These are phyloP conservation scores for Machimus rusticus DNA, from an alignment of 2,888 invertebrate species.

Conservation along the genomic window DNA sequence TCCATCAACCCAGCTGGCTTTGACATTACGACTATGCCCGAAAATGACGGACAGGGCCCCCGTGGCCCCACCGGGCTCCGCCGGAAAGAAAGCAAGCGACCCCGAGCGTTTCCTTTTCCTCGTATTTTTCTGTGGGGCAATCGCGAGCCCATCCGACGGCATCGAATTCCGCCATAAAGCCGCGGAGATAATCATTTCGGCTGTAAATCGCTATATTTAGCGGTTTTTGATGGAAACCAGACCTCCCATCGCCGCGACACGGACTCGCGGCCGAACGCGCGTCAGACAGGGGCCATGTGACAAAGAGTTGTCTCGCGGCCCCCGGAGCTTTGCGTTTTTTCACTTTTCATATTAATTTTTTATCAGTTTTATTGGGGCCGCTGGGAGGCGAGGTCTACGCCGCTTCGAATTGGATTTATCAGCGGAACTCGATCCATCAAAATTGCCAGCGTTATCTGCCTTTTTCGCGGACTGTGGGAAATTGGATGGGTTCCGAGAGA, in stretches of 20 bases:
- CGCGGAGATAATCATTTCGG: conserved; percentile 9
- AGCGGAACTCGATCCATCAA: conserved; percentile 11
- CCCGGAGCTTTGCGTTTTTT: background rate
- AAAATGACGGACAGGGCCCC: background rate
- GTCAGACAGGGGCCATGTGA: conserved; percentile 33
- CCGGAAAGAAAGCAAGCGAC: background rate
- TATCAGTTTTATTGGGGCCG: background rate
- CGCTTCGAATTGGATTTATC: conserved; percentile 3
- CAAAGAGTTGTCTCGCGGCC: conserved; percentile 7
- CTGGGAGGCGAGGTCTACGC: background rate
- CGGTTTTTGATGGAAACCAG: conserved; percentile 36
- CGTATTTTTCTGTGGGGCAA: background rate
- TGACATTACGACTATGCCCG: background rate
- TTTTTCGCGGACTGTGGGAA: conserved; percentile 28
- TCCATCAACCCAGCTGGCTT: background rate
- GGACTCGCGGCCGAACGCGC: background rate
- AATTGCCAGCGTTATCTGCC: conserved; percentile 10
- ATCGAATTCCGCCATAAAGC: conserved; percentile 25
- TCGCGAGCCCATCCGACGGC: conserved; percentile 1
- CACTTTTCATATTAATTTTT: background rate
- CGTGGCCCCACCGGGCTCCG: background rate
- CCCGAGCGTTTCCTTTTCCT: background rate
- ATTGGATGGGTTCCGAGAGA: background rate
- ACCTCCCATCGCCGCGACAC: conserved; percentile 27
- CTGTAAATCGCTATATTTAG: conserved; percentile 36